Evolutionary conservation across 1,140 invertebrate genomes (phyloP), one percentile per base, ranked within the genome.

Genomic region (Melitaea cinxia): DNA sequence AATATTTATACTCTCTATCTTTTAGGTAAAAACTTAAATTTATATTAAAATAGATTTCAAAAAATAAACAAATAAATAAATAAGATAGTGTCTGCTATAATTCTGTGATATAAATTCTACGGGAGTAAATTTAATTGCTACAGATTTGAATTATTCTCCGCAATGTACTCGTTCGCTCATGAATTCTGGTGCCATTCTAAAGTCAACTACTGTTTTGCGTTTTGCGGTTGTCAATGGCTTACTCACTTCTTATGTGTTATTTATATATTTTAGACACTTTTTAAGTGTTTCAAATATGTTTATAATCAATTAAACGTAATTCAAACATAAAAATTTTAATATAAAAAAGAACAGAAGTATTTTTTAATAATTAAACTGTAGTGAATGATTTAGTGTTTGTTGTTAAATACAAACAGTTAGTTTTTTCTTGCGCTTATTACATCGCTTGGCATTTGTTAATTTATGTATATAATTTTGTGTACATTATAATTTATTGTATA

Each of bases 401-500:
- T n/a, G n/a, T n/a, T n/a, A n/a, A n/a, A n/a, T n/a, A n/a, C n/a
- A n/a, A n/a, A n/a, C n/a, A n/a, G n/a, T n/a, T n/a, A n/a, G n/a
- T n/a, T n/a, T n/a, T n/a, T n/a, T n/a, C n/a, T n/a, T n/a, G n/a
- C n/a, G n/a, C n/a, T n/a, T n/a, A n/a, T n/a, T n/a, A n/a, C n/a
- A n/a, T n/a, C n/a, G 35, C 35, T 30, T 24, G 17, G 39, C 17
- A 6, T 19, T 49, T 59, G 49, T 23, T 23, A 47, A 47, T 21
- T 47, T 47, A 17, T 12, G 28, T 53, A 52, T 19, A 37, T 42
- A 53, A 54, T 62, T 33, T 62, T 39, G 59, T 23, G 50, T 53
- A 62, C 35, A 37, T 42, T 62, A 54, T 53, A 53, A 62, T 62
- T 53, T 54, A 62, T 62, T 53, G 50, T 62, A 56, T 54, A 57